Evolutionary conservation across 2,113 vertebrate species (phyloP), one percentile per base, ranked within the genome.

Genomic region (Zosterops pallidus): DNA sequence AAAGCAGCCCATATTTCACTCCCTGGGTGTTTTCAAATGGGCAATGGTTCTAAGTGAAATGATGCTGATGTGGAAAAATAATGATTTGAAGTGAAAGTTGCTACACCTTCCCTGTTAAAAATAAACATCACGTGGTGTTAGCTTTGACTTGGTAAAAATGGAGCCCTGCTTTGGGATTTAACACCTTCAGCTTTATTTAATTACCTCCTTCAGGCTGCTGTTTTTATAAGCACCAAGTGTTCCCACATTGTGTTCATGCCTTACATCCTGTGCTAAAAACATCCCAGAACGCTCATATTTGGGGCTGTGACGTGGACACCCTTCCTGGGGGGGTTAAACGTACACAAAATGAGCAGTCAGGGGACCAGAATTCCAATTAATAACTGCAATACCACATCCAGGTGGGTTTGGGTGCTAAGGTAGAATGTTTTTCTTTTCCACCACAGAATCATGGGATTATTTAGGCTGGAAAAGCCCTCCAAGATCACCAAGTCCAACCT

Each of bases 121-220:
- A 97, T 90, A 96, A 85, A 26, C 35, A 41, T 28, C 86, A 72
- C 53, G 29, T 44, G 90, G 80, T 46, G 20, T n/a, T 2, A 39
- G 44, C 83, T 96, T 71, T 33, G 52, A 59, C 50, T 50, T 19
- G 57, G 79, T 35, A 92, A 85, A 95, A 94, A 47, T 11, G 70
- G 53, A 93, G 92, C 39, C 56, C 42, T 76, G 91, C 68, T 63
- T 83, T 89, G 83, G 63, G 78, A 93, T 95, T 96, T 91, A 90
- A 94, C 96, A 96, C 97, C 92, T 94, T 95, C 87, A 41, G 78
- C 57, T 90, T 87, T 85, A 29, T 90, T 91, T 94, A 86, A 95
- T 95, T 95, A 86, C 83, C 88, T 71, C 22, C 83, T 77, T 81
- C 94, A 70, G 4, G 65, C 86, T 46, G 69, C 68, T 76, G 92